Evolutionary conservation across 2,888 invertebrate genomes (phyloP).

Genomic region (Meloe dianella): DNA sequence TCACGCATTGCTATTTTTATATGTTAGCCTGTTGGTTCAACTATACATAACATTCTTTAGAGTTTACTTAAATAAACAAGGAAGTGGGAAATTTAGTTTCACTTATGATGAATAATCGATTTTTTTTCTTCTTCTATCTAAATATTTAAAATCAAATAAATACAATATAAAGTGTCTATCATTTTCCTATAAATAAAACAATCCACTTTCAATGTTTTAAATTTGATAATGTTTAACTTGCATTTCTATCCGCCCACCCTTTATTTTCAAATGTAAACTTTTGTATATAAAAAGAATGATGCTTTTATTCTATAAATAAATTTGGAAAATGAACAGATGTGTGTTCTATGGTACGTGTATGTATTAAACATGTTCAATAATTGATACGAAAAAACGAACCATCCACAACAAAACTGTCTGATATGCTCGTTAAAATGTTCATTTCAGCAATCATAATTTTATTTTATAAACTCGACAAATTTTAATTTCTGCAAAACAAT

Average conservation of each 20-base stretch:
- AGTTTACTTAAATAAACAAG: neutral
- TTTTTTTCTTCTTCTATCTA: too few relatives aligned
- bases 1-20: slow-evolving; percentile 44
- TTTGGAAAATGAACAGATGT: neutral
- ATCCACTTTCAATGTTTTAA: neutral
- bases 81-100: neutral
- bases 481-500: neutral
- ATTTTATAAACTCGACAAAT: too few relatives aligned
- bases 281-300: neutral
- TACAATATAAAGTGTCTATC: too few relatives aligned
- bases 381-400: neutral
- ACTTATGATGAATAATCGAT: neutral
- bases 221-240: neutral
- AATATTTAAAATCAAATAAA: too few relatives aligned
- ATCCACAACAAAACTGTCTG: neutral
- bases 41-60: slow-evolving; percentile 5
- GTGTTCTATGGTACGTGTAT: neutral
- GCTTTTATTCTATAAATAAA: slow-evolving; percentile 9
- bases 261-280: neutral
- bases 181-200: neutral
- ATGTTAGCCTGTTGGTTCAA: slow-evolving; percentile 7
- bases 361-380: neutral
- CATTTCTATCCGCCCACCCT: neutral
- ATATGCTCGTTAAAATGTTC: neutral
- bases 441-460: neutral